A percentile compares a stretch with the other conserved stretches of the same genome.
Conservation (phyloP, 2,113 vertebrate genomes). For the Panthera tigris region DNA sequence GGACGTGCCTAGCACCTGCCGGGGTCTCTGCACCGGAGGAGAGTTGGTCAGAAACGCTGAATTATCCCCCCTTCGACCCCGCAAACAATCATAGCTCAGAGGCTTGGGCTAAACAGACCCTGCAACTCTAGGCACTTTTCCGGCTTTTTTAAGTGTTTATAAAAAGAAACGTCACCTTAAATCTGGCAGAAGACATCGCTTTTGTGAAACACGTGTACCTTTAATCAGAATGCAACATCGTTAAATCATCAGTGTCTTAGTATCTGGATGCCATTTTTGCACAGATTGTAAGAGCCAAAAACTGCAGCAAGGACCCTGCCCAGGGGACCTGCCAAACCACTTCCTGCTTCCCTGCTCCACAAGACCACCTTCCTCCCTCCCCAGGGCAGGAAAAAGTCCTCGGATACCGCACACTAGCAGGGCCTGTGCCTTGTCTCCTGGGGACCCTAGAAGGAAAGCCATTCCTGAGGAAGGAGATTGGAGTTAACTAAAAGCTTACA, state of each 20-base stretch:
- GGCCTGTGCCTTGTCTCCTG: background rate
- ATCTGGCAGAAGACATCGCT: background rate
- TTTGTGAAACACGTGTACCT: background rate
- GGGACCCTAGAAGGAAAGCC: background rate
- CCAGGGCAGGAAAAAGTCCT: background rate
- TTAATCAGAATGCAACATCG: background rate
- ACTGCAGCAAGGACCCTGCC: background rate
- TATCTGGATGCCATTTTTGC: background rate
- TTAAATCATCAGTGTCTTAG: background rate
- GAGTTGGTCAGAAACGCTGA: background rate
- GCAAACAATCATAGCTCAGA: background rate
- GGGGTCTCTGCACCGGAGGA: background rate
- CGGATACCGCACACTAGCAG: rapidly evolving
- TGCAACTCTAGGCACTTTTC: background rate
- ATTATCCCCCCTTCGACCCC: background rate
- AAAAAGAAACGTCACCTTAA: background rate
- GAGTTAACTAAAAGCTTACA: background rate
- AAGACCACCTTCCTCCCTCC: background rate
- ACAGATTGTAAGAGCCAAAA: background rate
- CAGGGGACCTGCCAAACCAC: background rate
- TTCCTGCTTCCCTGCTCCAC: background rate
- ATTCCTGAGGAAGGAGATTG: background rate
- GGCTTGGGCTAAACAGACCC: background rate
- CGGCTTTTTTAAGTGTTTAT: background rate
- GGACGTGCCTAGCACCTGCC: too few species aligned